Conservation (phyloP, 2,113 vertebrate genomes). For the Saguinus midas region DNA sequence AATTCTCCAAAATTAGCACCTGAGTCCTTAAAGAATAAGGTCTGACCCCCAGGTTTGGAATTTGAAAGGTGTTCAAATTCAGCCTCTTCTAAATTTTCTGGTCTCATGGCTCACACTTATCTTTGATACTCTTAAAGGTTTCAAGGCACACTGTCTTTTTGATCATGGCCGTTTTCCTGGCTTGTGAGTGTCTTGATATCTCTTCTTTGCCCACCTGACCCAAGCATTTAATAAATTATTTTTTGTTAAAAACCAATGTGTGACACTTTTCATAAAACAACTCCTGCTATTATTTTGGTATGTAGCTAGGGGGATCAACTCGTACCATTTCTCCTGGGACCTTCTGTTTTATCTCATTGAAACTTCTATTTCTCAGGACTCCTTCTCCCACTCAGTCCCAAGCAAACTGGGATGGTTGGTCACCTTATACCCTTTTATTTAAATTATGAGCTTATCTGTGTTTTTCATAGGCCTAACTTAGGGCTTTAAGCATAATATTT, state of each 20-base stretch:
- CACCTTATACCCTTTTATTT: not conserved
- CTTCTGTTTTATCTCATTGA: not conserved
- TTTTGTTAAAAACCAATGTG: not conserved
- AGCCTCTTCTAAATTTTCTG: not conserved
- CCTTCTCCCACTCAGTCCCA: not conserved
- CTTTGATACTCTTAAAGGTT: not conserved
- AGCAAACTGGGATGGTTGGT: not conserved
- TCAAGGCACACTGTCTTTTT: not conserved
- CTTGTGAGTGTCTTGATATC: not conserved
- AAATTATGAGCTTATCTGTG: constrained; percentile 37
- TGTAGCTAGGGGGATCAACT: not conserved
- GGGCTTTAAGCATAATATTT: constrained; percentile 4
- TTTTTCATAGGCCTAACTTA: not conserved
- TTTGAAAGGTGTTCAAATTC: not conserved
- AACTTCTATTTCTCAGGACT: not conserved
- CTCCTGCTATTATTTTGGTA: not conserved
- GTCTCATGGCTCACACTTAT: not conserved
- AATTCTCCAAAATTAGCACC: not conserved
- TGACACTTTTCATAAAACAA: not conserved
- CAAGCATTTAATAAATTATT: not conserved
- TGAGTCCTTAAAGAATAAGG: not conserved
- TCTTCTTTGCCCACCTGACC: not conserved
- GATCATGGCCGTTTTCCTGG: not conserved
- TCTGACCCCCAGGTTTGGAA: not conserved
- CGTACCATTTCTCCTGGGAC: not conserved